These are phyloP conservation scores for Elysia crispata DNA, from an alignment of 2,888 invertebrate genomes.

Conservation along the genomic window DNA sequence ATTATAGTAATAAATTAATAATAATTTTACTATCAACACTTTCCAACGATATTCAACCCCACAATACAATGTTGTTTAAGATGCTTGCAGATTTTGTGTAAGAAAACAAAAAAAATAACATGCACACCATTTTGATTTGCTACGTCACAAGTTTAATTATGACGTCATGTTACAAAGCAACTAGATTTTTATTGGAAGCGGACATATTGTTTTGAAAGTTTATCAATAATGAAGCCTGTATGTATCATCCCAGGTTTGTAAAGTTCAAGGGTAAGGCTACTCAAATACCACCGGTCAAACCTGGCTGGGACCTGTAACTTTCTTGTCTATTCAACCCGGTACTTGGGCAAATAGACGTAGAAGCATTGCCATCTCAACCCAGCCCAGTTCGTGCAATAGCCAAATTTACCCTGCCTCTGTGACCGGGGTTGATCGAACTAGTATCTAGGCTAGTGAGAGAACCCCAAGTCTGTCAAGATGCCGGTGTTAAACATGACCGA, in stretches of 20 bases:
- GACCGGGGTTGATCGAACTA: slow-evolving; percentile 46
- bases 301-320: too few relatives aligned
- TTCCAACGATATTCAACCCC: too few relatives aligned
- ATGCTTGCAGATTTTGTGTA: not conserved
- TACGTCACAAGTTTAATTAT: not conserved
- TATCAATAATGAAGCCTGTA: slow-evolving; percentile 12
- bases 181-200: slow-evolving; percentile 23
- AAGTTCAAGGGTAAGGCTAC: not conserved
- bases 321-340: slow-evolving; percentile 40
- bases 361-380: not conserved
- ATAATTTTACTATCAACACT: too few relatives aligned
- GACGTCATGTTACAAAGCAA: slow-evolving; percentile 47
- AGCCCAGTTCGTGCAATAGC: slow-evolving; percentile 13
- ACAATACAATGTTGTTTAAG: not conserved
- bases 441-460: slow-evolving; percentile 5
- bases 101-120: not conserved
- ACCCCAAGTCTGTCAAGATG: slow-evolving; percentile 18
- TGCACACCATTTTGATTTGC: too few relatives aligned
- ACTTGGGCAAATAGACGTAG: slow-evolving; percentile 43
- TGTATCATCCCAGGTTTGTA: not conserved
- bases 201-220: slow-evolving; percentile 30
- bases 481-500: slow-evolving; percentile 42
- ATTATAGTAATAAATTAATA: too few relatives aligned
- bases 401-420: slow-evolving; percentile 35
- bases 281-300: slow-evolving; percentile 21